Evolutionary conservation across 2,113 vertebrate genomes (phyloP).

Genomic region (Datnioides undecimradiatus): DNA sequence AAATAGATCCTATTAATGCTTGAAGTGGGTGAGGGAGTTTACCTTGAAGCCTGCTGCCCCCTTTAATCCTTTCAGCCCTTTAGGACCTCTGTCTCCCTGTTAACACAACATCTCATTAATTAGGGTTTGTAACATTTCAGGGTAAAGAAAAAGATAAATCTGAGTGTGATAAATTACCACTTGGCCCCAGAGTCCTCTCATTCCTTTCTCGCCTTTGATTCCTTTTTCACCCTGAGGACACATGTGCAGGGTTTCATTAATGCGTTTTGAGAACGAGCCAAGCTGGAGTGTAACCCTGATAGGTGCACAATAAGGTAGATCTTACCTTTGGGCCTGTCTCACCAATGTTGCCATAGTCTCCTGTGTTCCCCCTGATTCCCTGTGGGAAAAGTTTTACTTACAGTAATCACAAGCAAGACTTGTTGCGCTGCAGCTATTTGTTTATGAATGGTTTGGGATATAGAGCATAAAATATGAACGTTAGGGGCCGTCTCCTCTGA

Average conservation of each 20-base stretch:
- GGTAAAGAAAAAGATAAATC: slow-evolving; percentile 5
- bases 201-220: slow-evolving; percentile 84
- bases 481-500: neutral
- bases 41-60: slow-evolving; percentile 86
- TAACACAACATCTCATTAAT: slow-evolving; percentile 58
- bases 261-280: slow-evolving; percentile 9
- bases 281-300: slow-evolving; percentile 5
- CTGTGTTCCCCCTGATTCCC: slow-evolving; percentile 75
- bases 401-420: neutral
- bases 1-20: slow-evolving; percentile 17
- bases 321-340: slow-evolving; percentile 79
- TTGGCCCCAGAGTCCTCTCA: slow-evolving; percentile 76
- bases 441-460: slow-evolving; percentile 5
- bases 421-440: neutral
- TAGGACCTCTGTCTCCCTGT: slow-evolving; percentile 81
- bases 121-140: slow-evolving; percentile 13
- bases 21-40: slow-evolving; percentile 13
- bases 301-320: neutral
- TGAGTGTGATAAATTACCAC: slow-evolving; percentile 66
- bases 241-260: slow-evolving; percentile 52
- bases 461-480: neutral
- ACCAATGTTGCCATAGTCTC: slow-evolving; percentile 75
- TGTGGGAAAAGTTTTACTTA: slow-evolving; percentile 46
- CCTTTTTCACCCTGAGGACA: slow-evolving; percentile 74
- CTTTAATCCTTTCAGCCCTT: slow-evolving; percentile 85